Evolutionary conservation across 2,888 invertebrate species (phyloP).

Genomic region (Meiosimyza platycephala): DNA sequence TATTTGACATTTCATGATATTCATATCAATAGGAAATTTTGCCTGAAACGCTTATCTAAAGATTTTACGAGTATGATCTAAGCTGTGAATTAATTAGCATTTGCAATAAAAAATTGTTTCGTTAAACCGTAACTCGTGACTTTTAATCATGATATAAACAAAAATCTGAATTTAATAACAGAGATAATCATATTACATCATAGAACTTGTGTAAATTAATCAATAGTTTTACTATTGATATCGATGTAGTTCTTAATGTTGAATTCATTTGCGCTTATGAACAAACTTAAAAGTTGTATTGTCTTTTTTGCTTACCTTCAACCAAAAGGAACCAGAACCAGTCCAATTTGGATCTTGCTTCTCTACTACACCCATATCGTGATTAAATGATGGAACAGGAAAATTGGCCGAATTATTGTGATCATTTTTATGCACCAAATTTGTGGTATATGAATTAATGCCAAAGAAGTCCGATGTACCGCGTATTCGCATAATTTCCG

Average conservation of each 20-base stretch:
- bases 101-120: slow-evolving; percentile 3
- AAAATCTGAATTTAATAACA: no score
- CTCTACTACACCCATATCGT: slow-evolving; percentile 73
- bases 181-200: no score
- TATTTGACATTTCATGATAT: no score
- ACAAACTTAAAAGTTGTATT: no score
- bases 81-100: slow-evolving; percentile 32
- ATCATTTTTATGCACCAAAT: slow-evolving; percentile 65
- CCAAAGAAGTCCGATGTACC: slow-evolving; percentile 80
- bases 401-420: slow-evolving; percentile 65
- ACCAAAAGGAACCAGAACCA: slow-evolving; percentile 72
- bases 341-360: slow-evolving; percentile 73
- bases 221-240: no score
- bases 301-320: slow-evolving; percentile 68
- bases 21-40: no score
- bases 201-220: no score
- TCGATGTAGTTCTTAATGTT: no score
- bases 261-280: no score
- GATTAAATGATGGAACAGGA: slow-evolving; percentile 71
- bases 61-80: neutral
- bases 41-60: no score
- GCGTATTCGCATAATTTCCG: slow-evolving; percentile 72
- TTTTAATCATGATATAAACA: no score
- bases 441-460: slow-evolving; percentile 78
- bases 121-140: no score